Evolutionary conservation across 2,888 invertebrate genomes (phyloP).

Genomic region (Halocaridina rubra): DNA sequence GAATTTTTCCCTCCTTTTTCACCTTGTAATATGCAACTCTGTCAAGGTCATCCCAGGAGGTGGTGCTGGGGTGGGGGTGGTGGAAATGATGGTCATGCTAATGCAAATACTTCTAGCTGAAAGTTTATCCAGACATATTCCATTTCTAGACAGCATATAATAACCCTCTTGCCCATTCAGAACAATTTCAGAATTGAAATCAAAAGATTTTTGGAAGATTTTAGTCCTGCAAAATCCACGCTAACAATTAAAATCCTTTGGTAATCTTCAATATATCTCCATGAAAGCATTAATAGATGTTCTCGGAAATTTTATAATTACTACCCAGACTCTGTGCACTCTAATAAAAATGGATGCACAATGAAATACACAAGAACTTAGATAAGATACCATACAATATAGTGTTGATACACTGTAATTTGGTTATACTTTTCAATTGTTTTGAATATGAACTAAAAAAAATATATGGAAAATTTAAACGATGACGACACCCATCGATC

Average conservation of each 20-base stretch:
- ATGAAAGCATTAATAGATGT: neutral
- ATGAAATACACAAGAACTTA: neutral
- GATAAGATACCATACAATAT: neutral
- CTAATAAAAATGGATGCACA: neutral
- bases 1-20: neutral
- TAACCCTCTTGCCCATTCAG: neutral
- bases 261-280: neutral
- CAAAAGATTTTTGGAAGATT: neutral
- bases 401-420: neutral
- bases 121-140: neutral
- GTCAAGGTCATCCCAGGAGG: conserved; percentile 29
- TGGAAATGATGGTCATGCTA: neutral
- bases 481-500: neutral
- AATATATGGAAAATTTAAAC: neutral
- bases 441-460: neutral
- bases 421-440: neutral
- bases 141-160: neutral
- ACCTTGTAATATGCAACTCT: conserved; percentile 30
- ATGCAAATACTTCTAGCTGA: neutral
- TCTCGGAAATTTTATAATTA: neutral
- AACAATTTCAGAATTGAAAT: neutral
- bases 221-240: neutral
- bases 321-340: neutral
- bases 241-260: neutral
- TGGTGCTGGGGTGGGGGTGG: conserved; percentile 33